Base-by-base conservation (phyloP, 1,140 invertebrate species). In the Harpegnathos saltator region DNA sequence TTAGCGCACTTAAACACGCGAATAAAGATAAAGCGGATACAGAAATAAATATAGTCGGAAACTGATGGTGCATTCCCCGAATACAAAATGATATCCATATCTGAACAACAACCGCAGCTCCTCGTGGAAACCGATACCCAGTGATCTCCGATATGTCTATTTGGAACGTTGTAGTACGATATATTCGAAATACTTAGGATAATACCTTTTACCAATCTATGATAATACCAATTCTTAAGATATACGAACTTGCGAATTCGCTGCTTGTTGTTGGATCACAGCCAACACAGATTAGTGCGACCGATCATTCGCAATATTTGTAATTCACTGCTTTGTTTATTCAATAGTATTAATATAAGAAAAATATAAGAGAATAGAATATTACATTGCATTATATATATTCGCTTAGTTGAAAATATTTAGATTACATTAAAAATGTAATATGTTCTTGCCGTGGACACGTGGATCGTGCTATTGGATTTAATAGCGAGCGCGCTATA, bases 161-260 rank as follows among this genome's bases (percentile, higher is more conserved):
- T 80, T 81, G 29, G 52, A 74, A 54, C 29, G 66, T 68, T 48
- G 74, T 77, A 54, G 56, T 81, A 85, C 9, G 73, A 88, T 83
- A n/a, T n/a, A n/a, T n/a, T 86, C 85, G 74, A 86, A 84, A 88
- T 86, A 73, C 85, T 69, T 68, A 65, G 56, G 83, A 87, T 75
- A 88, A 86, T 87, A 87, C 86, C n/a, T n/a, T n/a, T n/a, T n/a
- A n/a, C n/a, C n/a, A n/a, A 85, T 87, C 85, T 86, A 87, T 85
- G n/a, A n/a, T 74, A 59, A 54, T 74, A 84, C 84, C 82, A 56
- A 65, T 82, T 88, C 63, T 81, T 84, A 88, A 88, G 87, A 84
- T 84, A 84, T 72, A 71, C 78, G 59, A 48, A 56, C 85, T 77
- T 48, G 63, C 82, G 38, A 69, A n/a, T 26, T 29, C 54, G 73